These are phyloP conservation scores for Poecilia velifera DNA, from an alignment of 2,797 vertebrate genomes.

Conservation along the genomic window DNA sequence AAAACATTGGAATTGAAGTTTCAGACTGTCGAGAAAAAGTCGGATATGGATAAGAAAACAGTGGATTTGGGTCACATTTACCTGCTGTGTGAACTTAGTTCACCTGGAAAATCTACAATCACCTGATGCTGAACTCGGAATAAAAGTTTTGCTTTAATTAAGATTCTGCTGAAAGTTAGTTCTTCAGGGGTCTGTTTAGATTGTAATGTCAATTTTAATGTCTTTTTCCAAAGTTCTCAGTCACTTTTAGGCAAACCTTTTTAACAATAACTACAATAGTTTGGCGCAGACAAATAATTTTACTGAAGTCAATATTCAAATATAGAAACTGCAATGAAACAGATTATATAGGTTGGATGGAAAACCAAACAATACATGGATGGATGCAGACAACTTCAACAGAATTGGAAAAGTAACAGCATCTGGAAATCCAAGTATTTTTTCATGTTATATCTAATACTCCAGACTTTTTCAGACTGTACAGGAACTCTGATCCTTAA, in stretches of 20 bases:
- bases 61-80: no score
- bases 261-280: no score
- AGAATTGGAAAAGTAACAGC: neutral
- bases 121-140: neutral
- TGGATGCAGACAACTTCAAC: neutral
- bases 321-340: no score
- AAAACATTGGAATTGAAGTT: no score
- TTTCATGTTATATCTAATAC: neutral
- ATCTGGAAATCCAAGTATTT: neutral
- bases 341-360: no score
- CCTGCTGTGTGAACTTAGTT: neutral
- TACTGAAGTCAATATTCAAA: no score
- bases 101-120: neutral
- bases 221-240: no score
- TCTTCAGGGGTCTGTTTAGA: neutral
- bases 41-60: no score
- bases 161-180: neutral
- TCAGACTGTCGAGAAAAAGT: no score
- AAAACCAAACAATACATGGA: neutral
- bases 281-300: no score
- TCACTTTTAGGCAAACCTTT: no score
- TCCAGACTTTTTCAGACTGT: neutral
- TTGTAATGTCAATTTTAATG: no score
- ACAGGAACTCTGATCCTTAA: neutral
- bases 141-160: neutral